Evolutionary conservation across 2,888 invertebrate genomes (phyloP), one percentile per base, ranked within the genome.

Genomic region (Andrena camellia): DNA sequence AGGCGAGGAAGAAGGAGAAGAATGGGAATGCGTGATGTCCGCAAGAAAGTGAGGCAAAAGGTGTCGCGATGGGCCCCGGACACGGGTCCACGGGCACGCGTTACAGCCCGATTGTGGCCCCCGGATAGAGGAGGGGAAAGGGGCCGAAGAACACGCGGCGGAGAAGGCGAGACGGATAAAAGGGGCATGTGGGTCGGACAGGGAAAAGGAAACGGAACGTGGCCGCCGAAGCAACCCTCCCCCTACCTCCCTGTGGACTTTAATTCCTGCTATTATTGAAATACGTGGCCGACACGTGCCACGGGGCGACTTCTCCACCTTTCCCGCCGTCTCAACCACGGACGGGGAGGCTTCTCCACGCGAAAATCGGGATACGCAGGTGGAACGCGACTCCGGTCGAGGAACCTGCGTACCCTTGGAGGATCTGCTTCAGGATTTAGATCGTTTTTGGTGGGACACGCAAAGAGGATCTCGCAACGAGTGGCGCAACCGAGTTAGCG

Each of bases 181-280:
- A 78, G 74, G 77, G 84, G 73, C 79, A 17, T 64, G 63, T 68
- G 67, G 76, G 83, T 76, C 54, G 76, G 86, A 76, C 13, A 78
- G 80, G 78, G 85, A 85, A 52, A 86, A 84, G 87, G 83, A 83
- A 86, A 86, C 82, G 81, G 87, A 84, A 82, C 85, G 83, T 78
- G 76, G 79, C 52, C 77, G 75, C 63, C 72, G 66, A 80, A 86
- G 69, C 78, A 85, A 83, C 76, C 67, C 52, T 33, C 57, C 17
- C 48, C 50, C 52, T 60, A 42, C 17, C n/a, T 20, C 57, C 72
- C 70, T 23, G 62, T 59, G 73, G 86, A 83, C 87, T 91, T 91
- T 91, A 90, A 92, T 92, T 91, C 90, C 90, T 88, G 85, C 90
- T 90, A 90, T 92, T 92, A 92, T 92, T 90, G 85, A 91, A 90